Percentiles rank a stretch among this genome's conserved stretches.
These are phyloP conservation scores for Clamator glandarius DNA, from an alignment of 2,797 vertebrate genomes.

Conservation along the genomic window DNA sequence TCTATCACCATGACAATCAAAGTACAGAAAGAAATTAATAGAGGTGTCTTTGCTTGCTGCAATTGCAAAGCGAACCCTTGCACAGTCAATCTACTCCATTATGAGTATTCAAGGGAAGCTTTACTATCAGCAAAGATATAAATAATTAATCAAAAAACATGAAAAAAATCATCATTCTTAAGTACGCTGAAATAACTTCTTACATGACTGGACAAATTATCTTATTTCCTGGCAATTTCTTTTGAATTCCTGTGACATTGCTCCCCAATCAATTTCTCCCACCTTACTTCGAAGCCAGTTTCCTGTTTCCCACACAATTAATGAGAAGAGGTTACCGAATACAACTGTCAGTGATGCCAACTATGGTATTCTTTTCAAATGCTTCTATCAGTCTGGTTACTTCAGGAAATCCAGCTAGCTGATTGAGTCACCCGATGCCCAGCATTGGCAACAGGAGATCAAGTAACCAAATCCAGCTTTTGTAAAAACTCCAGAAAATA, in stretches of 20 bases:
- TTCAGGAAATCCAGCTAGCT: not conserved
- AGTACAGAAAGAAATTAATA: not conserved
- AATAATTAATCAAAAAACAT: not conserved
- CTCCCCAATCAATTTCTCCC: not conserved
- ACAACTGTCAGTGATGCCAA: not conserved
- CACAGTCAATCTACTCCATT: not conserved
- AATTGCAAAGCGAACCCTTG: not conserved
- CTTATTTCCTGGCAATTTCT: not conserved
- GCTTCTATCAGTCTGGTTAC: not conserved
- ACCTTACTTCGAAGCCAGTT: not conserved
- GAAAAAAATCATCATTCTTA: not conserved
- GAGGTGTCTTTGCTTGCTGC: not conserved
- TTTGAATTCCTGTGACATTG: not conserved
- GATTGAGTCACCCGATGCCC: not conserved
- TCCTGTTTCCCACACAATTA: not conserved
- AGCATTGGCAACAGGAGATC: not conserved
- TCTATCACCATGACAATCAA: not conserved
- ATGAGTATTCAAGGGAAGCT: not conserved
- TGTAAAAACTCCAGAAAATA: not conserved
- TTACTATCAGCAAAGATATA: not conserved
- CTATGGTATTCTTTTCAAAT: not conserved
- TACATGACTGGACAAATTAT: not conserved
- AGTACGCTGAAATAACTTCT: not conserved
- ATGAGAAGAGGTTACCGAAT: not conserved
- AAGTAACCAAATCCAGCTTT: not conserved